These are phyloP conservation scores for Paramisgurnus dabryanus DNA, from an alignment of 2,113 vertebrate species.

Conservation along the genomic window DNA sequence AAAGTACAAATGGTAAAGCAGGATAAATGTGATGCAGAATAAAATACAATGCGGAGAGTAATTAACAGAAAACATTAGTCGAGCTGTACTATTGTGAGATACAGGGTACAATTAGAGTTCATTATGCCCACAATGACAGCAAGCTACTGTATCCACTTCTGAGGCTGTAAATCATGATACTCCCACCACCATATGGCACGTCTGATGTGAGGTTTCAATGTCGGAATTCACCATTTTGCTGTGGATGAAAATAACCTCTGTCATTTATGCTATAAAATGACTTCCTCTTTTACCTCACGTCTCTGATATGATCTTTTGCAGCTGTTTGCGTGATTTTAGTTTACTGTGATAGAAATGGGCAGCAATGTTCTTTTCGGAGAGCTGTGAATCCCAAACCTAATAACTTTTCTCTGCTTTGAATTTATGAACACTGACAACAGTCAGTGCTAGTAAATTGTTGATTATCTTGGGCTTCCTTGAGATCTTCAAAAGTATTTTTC, in stretches of 20 bases:
- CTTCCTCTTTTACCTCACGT: background rate
- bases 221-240: background rate
- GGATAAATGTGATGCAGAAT: conserved; percentile 1
- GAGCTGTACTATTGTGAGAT: background rate
- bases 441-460: background rate
- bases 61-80: no score
- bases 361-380: background rate
- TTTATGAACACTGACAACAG: conserved; percentile 14
- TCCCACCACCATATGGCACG: conserved; percentile 31
- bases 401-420: background rate
- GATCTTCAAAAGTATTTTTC: background rate
- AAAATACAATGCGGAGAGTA: background rate
- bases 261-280: conserved; percentile 2
- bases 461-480: background rate
- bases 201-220: conserved; percentile 6
- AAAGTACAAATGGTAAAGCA: background rate
- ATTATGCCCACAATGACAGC: conserved; percentile 11
- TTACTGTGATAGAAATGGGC: conserved; percentile 1
- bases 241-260: conserved; percentile 12
- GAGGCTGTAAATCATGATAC: conserved; percentile 13
- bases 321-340: background rate
- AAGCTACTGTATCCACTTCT: background rate
- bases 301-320: background rate
- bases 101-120: conserved; percentile 12
- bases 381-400: conserved; percentile 5